Base-by-base conservation (phyloP, 2,113 vertebrate species). In the Neomonachus schauinslandi region DNA sequence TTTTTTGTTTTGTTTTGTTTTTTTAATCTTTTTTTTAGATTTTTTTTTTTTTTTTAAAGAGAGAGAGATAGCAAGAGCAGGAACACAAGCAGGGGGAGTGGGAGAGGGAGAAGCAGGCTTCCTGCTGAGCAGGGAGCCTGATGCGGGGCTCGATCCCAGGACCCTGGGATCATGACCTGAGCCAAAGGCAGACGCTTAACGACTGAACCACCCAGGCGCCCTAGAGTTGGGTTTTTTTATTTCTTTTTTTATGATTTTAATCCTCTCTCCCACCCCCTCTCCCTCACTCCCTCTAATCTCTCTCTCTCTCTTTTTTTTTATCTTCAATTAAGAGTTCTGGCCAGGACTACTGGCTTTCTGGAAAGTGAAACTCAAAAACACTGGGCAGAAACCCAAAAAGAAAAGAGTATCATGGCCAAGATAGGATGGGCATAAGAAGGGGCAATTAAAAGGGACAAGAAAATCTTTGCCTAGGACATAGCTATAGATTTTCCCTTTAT, bases 341-440 rank as follows among this genome's bases (percentile, higher is more conserved):
- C 72, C n/a, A 86, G 21, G 28, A 87, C 53, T 90, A 63, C 55
- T 57, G 42, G 31, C 74, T 92, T 97, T 90, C 59, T 49, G 67
- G 67, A 90, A 94, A 97, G 51, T n/a, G 39, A 77, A 94, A 82
- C 92, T 94, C 51, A 57, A 89, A 96, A 86, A 14, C 14, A 51
- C 59, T 77, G 31, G 36, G 67, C 51, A 96, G 89, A 96, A 96
- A 82, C 33, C 36, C 84, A 93, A 90, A 92, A 80, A 36, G 31
- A 49, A 92, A 89, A 71, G 24, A 86, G 10, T 72, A 53, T 63
- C 16, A 28, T 51, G 21, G 59, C 42, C 59, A 93, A 82, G 80
- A 65, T 59, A 94, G 3, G 28, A 63, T 5, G 67, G 51, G 51
- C 61, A 90, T 5, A 28, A 76, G 57, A 21, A 9, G 31, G 19